Percentiles rank a stretch among this genome's conserved stretches.
Evolutionary conservation across 2,797 vertebrate genomes (phyloP).

Genomic region (Premnoplex brunnescens): DNA sequence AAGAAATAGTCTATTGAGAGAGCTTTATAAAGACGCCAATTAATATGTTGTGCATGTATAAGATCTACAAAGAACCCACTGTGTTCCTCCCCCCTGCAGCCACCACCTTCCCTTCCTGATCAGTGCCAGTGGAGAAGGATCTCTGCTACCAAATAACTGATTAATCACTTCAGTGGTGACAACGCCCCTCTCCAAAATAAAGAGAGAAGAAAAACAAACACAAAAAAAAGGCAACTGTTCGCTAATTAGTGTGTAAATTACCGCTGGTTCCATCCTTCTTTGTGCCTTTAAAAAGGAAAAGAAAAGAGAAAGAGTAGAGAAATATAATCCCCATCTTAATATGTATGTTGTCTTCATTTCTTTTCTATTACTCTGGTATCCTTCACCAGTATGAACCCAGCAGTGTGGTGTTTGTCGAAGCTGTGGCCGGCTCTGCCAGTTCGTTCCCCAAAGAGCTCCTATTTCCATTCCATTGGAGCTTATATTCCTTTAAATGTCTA

Average conservation of each 20-base stretch:
- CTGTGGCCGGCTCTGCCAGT: conserved; percentile 64
- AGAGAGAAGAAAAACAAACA: conserved; percentile 73
- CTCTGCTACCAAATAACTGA: conserved; percentile 75
- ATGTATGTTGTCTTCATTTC: conserved; percentile 68
- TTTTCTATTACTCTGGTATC: conserved; percentile 66
- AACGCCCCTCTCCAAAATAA: conserved; percentile 63
- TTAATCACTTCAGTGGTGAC: conserved; percentile 75
- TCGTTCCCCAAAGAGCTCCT: conserved; percentile 76
- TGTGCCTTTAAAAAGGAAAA: conserved; percentile 54
- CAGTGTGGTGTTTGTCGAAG: conserved; percentile 66
- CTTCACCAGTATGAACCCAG: conserved; percentile 59
- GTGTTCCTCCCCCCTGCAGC: conserved; percentile 70
- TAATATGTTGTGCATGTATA: conserved; percentile 77
- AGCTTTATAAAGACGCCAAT: conserved; percentile 76
- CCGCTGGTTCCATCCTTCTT: conserved; percentile 74
- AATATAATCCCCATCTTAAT: conserved; percentile 67
- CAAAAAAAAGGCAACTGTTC: conserved; percentile 73
- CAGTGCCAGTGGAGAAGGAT: conserved; percentile 64
- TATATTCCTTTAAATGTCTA: conserved; percentile 78
- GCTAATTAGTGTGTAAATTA: conserved; percentile 78
- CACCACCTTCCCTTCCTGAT: conserved; percentile 57
- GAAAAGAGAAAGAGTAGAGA: conserved; percentile 57
- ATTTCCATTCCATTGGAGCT: conserved; percentile 77
- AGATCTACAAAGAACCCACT: conserved; percentile 79
- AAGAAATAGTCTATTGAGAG: conserved; percentile 76